Base-by-base conservation (phyloP, 2,797 vertebrate species). In the Oreochromis grahami region DNA sequence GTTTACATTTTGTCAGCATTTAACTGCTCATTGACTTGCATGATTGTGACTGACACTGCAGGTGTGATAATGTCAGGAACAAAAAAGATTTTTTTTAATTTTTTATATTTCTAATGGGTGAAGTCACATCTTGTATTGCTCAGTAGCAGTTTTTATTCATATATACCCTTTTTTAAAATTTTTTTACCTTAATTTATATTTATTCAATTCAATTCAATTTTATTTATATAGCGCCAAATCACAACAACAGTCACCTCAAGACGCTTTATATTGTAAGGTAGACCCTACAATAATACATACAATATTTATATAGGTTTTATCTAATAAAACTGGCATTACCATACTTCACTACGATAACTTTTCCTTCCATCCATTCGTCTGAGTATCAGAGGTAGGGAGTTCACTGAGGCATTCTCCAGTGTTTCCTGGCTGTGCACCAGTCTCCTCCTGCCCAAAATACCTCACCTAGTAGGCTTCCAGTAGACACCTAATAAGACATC, bases 41-140 rank as follows among this genome's bases (percentile, higher is more conserved):
- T n/a, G 19, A 51, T n/a, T 51, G 8, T n/a, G 17, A 1, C 19
- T 50, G 19, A 52, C 17, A 21, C 19, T 52, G 50, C 17, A n/a
- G 48, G 48, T 51, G 2, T 19, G 8, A 19, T 8, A 4, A 19
- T 8, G 7, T 24, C 63, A 68, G 36, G 12, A 24, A 34, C 3
- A 58, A 34, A 58, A 58, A 34, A 38, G 6, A 36, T 11, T 11
- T n/a, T 63, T 19, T 36, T 63, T 38, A 19, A 11, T n/a, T 65
- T 19, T n/a, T 63, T 41, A 34, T 19, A 58, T 65, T 65, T 65
- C 60, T 65, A 65, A 65, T 13, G 19, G 19, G 60, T 38, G 34
- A 65, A 21, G 36, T 65, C 11, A 5, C 0, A 0, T 65, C 0
- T 65, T 13, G 34, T n/a, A 8, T 65, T 58, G 15, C 17, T 34